Evolutionary conservation across 2,888 invertebrate species (phyloP), one percentile per base, ranked within the genome.

Genomic region (Chymomyza fuscimana): DNA sequence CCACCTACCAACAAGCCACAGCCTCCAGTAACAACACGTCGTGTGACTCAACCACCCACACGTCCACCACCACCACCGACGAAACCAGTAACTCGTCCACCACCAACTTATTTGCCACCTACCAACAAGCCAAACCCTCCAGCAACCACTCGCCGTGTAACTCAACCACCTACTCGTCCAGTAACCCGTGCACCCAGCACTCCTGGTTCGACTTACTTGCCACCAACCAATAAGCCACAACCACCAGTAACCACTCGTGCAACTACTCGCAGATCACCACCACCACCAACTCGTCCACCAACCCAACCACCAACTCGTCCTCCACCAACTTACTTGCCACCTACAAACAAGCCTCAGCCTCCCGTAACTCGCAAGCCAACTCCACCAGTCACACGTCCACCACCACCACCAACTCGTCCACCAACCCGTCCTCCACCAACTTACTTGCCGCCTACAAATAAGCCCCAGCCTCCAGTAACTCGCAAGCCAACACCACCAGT

Each of bases 351-450:
- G 22, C 71, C 79, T 51, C 76, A 64, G 51, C 75, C 82, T 7
- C 82, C 80, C 36, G 76, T 75, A 12, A 78, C 79, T 15, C 40
- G n/a, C 1, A 29, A 0, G 70, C 76, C 12, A 54, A 54, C 4
- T 1, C 65, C 62, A 63, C 67, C 65, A 65, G 22, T 63, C 2
- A 58, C 58, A 4, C 58, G 29, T 2, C 40, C 22, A 58, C 58
- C 25, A 19, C 58, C 46, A 10, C 68, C 68, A 52, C 32, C 65
- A 50, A 66, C 65, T 32, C 60, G 32, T 7, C 74, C 61, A 67
- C 40, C 77, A 84, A n/a, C 89, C 79, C 65, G 89, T 84, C 22
- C 68, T 2, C 74, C 72, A 52, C 80, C 81, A 2, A 78, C 81
- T 5, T 80, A 80, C 7, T 29, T 77, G 69, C 80, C 85, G 2